Evolutionary conservation across 2,888 invertebrate genomes (phyloP).

Genomic region (Didymodactylos carnosus): DNA sequence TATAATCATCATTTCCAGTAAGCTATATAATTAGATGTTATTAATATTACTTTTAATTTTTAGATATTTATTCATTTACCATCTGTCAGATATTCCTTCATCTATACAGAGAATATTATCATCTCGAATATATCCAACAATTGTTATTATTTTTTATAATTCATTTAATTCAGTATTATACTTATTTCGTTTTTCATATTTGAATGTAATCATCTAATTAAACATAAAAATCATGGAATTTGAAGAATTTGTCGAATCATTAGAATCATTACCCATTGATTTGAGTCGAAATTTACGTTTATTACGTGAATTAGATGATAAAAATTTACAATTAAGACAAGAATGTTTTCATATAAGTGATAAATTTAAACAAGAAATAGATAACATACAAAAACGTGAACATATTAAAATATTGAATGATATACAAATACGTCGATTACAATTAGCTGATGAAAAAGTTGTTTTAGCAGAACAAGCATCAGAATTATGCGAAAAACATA

Average conservation of each 20-base stretch:
- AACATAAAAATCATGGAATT: too few relatives aligned
- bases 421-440: not conserved
- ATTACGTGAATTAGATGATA: constrained; percentile 10
- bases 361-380: not conserved
- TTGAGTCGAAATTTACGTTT: constrained; percentile 9
- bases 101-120: too few relatives aligned
- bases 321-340: not conserved
- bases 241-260: not conserved
- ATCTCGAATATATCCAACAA: too few relatives aligned
- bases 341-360: not conserved
- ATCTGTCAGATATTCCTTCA: too few relatives aligned
- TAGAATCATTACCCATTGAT: constrained; percentile 10
- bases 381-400: not conserved
- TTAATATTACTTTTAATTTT: too few relatives aligned
- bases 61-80: too few relatives aligned
- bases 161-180: too few relatives aligned
- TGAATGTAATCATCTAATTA: too few relatives aligned
- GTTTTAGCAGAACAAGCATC: constrained; percentile 92
- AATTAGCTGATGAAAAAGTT: constrained; percentile 38
- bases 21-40: too few relatives aligned
- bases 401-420: not conserved
- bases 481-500: constrained; percentile 91
- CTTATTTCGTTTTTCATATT: too few relatives aligned
- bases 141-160: too few relatives aligned
- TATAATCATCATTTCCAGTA: too few relatives aligned